Conservation (phyloP, 2,888 invertebrate genomes). For the Ommatoiulus sabulosus region DNA sequence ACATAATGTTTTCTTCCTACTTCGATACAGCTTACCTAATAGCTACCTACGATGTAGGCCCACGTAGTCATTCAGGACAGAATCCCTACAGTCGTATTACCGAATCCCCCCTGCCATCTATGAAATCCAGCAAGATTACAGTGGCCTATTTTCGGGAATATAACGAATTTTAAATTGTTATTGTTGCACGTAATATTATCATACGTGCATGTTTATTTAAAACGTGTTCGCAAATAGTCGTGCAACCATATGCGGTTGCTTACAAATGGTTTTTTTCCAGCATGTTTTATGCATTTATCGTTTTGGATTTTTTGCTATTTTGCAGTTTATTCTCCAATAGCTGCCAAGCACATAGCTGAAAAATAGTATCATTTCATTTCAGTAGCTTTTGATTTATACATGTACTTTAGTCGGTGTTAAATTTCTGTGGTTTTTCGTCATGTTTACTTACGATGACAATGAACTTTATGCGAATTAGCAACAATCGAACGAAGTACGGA, state of each 20-base stretch:
- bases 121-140: neutral
- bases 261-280: neutral
- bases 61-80: neutral
- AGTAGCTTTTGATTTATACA: neutral
- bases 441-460: neutral
- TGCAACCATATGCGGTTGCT: neutral
- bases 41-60: neutral
- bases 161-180: neutral
- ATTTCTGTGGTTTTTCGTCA: neutral
- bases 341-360: neutral
- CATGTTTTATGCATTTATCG: neutral
- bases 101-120: neutral
- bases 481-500: neutral
- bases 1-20: neutral
- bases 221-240: neutral
- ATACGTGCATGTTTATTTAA: constrained; percentile 19
- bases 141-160: neutral
- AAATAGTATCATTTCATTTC: neutral
- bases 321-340: neutral
- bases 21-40: neutral
- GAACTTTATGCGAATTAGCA: neutral
- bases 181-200: neutral
- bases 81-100: neutral
- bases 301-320: neutral
- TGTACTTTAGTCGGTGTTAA: neutral